phyloP scores from a whole-genome alignment of 2,888 invertebrate species.

The Hyposoter didymator region DNA sequence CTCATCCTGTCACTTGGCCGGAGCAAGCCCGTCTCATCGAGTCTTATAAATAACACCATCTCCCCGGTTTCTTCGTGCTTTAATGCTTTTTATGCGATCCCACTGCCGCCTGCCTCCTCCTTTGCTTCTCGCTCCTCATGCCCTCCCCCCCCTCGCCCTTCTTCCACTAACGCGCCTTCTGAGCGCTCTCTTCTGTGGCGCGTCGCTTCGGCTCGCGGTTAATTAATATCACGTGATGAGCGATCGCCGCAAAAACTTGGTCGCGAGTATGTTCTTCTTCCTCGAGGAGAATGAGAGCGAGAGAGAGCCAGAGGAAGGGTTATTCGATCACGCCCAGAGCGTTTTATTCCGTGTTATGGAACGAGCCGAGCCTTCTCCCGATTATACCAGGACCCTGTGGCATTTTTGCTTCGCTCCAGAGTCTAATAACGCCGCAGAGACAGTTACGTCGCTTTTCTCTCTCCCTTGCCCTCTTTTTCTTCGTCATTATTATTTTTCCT shows the following conservation, averaged over 20 bases:
- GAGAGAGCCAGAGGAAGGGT: slow-evolving; percentile 26
- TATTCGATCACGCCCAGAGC: slow-evolving; percentile 67
- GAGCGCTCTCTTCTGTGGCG: slow-evolving; percentile 66
- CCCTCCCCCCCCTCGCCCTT: neutral
- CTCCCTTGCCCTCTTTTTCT: slow-evolving; percentile 4
- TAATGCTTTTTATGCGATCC: slow-evolving; percentile 75
- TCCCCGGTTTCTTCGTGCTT: slow-evolving; percentile 79
- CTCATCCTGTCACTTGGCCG: slow-evolving; percentile 62
- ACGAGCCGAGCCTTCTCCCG: slow-evolving; percentile 35
- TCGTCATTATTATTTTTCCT: slow-evolving; percentile 1
- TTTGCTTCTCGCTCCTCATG: slow-evolving; percentile 20
- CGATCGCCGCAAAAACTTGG: slow-evolving; percentile 79
- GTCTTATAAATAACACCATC: slow-evolving; percentile 84
- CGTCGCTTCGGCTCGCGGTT: slow-evolving; percentile 72
- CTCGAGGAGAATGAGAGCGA: slow-evolving; percentile 57
- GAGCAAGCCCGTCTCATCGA: slow-evolving; percentile 69
- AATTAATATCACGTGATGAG: slow-evolving; percentile 84
- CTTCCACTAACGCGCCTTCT: slow-evolving; percentile 37
- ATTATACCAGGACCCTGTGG: slow-evolving; percentile 20
- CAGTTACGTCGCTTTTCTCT: slow-evolving; percentile 23
- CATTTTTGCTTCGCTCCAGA: slow-evolving; percentile 41
- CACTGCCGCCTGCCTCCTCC: slow-evolving; percentile 22
- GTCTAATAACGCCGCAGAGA: slow-evolving; percentile 35
- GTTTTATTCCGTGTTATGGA: slow-evolving; percentile 57
- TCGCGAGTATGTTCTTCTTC: slow-evolving; percentile 67